phyloP scores from a whole-genome alignment of 2,888 invertebrate species.

The Cremastobaeus sp. region DNA sequence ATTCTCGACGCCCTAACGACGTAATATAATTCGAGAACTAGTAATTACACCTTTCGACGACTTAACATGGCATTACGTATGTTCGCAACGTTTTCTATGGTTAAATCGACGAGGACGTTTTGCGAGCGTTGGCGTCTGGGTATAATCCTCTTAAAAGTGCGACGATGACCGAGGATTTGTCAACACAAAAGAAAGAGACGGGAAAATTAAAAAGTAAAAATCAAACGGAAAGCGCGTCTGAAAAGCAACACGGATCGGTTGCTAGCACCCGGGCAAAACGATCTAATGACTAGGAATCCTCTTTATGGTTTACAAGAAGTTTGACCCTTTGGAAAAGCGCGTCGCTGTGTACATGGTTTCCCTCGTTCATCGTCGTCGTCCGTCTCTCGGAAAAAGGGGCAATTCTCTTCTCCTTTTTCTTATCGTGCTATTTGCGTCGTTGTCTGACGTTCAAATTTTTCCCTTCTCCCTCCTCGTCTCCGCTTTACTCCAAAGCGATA shows the following conservation, averaged over 20 bases:
- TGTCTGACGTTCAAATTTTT: slow-evolving; percentile 33
- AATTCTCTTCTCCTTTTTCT: slow-evolving; percentile 47
- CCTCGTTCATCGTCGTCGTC: slow-evolving; percentile 58
- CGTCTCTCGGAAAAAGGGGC: slow-evolving; percentile 60
- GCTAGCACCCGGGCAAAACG: slow-evolving; percentile 59
- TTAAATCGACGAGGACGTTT: slow-evolving; percentile 35
- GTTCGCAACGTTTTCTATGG: slow-evolving; percentile 36
- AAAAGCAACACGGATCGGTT: slow-evolving; percentile 63
- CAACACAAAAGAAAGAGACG: slow-evolving; percentile 40
- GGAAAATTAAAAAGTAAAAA: slow-evolving; percentile 66
- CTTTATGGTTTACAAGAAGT: slow-evolving; percentile 78
- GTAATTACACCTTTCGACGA: neutral
- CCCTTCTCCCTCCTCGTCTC: slow-evolving; percentile 22
- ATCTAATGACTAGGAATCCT: slow-evolving; percentile 73
- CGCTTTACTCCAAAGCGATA: slow-evolving; percentile 70
- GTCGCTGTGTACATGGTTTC: slow-evolving; percentile 39
- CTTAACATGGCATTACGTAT: slow-evolving; percentile 41
- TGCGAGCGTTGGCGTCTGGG: slow-evolving; percentile 22
- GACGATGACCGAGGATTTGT: slow-evolving; percentile 47
- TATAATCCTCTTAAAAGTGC: slow-evolving; percentile 68
- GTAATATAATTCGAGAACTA: too few species aligned
- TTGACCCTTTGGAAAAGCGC: slow-evolving; percentile 68
- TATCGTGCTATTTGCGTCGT: slow-evolving; percentile 39
- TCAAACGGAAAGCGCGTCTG: slow-evolving; percentile 50
- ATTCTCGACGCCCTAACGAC: too few species aligned